Percentiles rank a stretch among this genome's conserved stretches.
Conservation (phyloP, 2,888 invertebrate species). For the Stomorhina lunata region DNA sequence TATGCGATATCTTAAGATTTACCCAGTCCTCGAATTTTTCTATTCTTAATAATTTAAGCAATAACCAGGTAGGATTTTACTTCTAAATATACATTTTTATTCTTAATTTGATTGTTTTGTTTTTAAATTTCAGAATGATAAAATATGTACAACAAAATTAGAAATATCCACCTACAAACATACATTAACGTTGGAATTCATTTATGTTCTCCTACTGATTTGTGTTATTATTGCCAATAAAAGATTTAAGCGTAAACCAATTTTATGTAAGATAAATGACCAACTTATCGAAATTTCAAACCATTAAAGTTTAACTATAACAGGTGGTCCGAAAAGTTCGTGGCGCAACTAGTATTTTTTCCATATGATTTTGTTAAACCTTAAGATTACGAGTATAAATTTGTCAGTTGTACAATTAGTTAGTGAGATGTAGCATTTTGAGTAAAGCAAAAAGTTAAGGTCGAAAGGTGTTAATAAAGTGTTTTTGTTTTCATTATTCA, state of each 20-base stretch:
- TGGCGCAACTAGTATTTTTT: too few species aligned
- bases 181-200: conserved; percentile 71
- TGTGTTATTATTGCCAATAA: conserved; percentile 69
- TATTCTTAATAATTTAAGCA: not conserved
- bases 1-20: conserved; percentile 72
- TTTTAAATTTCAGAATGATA: conserved; percentile 24
- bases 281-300: too few species aligned
- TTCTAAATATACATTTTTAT: not conserved
- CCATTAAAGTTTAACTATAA: too few species aligned
- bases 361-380: too few species aligned
- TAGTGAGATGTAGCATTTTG: too few species aligned
- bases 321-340: too few species aligned
- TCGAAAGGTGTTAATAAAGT: too few species aligned
- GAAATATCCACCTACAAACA: conserved; percentile 73
- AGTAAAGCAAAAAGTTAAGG: too few species aligned
- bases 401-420: too few species aligned
- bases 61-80: conserved; percentile 37
- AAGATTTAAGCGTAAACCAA: conserved; percentile 68
- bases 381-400: too few species aligned
- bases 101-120: not conserved
- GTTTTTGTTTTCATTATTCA: too few species aligned
- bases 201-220: conserved; percentile 69
- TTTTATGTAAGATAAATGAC: conserved; percentile 72
- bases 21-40: conserved; percentile 64
- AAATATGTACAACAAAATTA: conserved; percentile 67